These are phyloP conservation scores for Chascanopsetta lugubris DNA, from an alignment of 2,113 vertebrate species.

Conservation along the genomic window DNA sequence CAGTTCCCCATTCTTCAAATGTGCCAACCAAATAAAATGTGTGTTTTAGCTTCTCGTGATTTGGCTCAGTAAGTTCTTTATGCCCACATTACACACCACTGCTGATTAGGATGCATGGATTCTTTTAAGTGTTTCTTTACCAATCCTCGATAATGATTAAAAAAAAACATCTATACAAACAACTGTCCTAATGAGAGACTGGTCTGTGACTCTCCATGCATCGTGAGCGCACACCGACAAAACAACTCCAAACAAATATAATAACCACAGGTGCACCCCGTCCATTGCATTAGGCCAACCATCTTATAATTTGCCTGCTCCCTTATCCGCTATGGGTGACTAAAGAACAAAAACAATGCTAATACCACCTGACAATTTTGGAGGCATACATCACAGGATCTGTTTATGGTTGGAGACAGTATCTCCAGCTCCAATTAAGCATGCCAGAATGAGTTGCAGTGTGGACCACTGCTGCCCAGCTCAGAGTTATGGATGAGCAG, in stretches of 20 bases:
- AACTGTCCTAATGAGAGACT: conserved; percentile 39
- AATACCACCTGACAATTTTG: conserved; percentile 77
- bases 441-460: conserved; percentile 76
- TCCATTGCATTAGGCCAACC: conserved; percentile 49
- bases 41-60: conserved; percentile 15
- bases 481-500: conserved; percentile 80
- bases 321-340: conserved; percentile 70
- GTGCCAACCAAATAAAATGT: not conserved
- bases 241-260: conserved; percentile 61
- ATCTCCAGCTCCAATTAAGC: conserved; percentile 78
- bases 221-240: conserved; percentile 27
- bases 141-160: conserved; percentile 5
- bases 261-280: conserved; percentile 60
- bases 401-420: conserved; percentile 76
- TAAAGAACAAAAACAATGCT: conserved; percentile 77
- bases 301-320: conserved; percentile 63
- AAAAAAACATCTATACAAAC: conserved; percentile 34
- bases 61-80: conserved; percentile 5
- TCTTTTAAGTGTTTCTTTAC: conserved; percentile 4
- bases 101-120: not conserved
- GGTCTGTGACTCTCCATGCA: conserved; percentile 26
- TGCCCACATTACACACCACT: not conserved
- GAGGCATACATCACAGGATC: conserved; percentile 74
- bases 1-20: conserved; percentile 14
- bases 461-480: conserved; percentile 69